Percentiles rank a stretch among this genome's conserved stretches.
Evolutionary conservation across 2,888 invertebrate genomes (phyloP).

Genomic region (Pedicia rivosa): DNA sequence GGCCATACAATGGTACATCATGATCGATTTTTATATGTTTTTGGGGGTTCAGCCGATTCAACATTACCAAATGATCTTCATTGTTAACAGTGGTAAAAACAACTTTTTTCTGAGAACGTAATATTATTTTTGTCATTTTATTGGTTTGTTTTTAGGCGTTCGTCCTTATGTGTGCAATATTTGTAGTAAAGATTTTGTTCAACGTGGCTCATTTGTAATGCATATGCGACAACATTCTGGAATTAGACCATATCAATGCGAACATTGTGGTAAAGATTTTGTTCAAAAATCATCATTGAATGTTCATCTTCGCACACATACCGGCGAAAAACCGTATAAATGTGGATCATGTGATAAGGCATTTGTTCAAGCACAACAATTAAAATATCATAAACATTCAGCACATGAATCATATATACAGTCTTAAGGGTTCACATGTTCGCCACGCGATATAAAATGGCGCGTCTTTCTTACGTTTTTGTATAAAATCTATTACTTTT

Average conservation of each 20-base stretch:
- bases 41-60: constrained; percentile 88
- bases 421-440: no score
- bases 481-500: no score
- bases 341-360: constrained; percentile 10
- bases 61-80: constrained; percentile 84
- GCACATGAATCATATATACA: no score
- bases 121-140: no score
- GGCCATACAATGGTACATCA: constrained; percentile 94
- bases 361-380: constrained; percentile 11
- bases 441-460: no score
- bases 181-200: constrained; percentile 11
- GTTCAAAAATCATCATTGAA: constrained; percentile 11
- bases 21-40: constrained; percentile 81
- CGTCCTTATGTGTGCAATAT: no score
- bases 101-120: no score
- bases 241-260: constrained; percentile 12
- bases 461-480: no score
- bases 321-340: constrained; percentile 11
- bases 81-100: no score
- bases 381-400: constrained; percentile 12
- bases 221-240: constrained; percentile 12
- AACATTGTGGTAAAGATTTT: constrained; percentile 12
- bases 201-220: constrained; percentile 11
- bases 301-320: constrained; percentile 12
- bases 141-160: no score